Percentiles rank a stretch among this genome's conserved stretches.
These are phyloP conservation scores for Actias luna DNA, from an alignment of 2,888 invertebrate species.

Conservation along the genomic window DNA sequence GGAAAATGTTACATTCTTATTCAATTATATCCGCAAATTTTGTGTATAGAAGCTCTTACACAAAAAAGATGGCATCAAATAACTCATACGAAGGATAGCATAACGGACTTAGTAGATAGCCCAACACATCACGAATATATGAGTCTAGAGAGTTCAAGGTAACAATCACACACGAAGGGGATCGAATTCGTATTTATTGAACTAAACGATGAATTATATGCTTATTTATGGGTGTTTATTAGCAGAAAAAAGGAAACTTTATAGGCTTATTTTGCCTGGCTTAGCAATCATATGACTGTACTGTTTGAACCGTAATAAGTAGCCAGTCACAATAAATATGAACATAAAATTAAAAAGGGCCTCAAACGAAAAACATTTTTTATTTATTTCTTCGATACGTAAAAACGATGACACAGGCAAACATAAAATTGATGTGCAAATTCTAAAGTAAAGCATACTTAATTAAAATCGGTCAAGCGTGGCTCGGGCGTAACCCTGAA, in stretches of 20 bases:
- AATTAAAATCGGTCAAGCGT: no score
- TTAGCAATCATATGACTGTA: not conserved
- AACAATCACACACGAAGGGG: constrained; percentile 10
- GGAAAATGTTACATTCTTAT: constrained; percentile 49
- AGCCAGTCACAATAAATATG: not conserved
- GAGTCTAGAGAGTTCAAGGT: not conserved
- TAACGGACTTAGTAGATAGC: not conserved
- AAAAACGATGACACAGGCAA: no score
- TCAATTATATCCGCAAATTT: constrained; percentile 58
- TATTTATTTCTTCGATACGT: no score
- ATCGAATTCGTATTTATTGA: constrained; percentile 14
- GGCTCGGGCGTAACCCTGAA: no score
- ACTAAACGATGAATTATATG: constrained; percentile 11
- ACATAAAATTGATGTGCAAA: no score
- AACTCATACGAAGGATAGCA: constrained; percentile 36
- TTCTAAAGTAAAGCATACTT: no score
- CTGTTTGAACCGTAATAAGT: not conserved
- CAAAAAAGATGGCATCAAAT: constrained; percentile 37
- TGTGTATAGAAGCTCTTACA: constrained; percentile 41
- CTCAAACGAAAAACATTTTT: no score
- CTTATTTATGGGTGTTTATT: not conserved
- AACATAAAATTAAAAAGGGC: no score
- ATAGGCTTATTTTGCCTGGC: not conserved
- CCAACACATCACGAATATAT: constrained; percentile 1
- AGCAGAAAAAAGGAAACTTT: not conserved